A percentile compares a stretch with the other conserved stretches of the same genome.
Conservation (phyloP, 2,797 vertebrate genomes). For the Characodon lateralis region DNA sequence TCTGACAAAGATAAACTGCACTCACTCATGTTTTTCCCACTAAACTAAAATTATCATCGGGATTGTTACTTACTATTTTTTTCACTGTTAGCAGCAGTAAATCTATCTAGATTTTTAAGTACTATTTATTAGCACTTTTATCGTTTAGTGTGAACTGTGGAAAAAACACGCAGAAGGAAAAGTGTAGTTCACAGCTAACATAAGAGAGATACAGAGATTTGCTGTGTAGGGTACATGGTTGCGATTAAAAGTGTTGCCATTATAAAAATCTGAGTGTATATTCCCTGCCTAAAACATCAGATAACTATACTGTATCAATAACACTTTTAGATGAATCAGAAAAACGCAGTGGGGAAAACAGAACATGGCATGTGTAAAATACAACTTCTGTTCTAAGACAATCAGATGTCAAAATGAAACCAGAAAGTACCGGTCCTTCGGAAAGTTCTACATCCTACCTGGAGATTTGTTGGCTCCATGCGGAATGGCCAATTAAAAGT, state of each 20-base stretch:
- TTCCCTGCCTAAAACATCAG: background rate
- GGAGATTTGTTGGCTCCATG: conserved; percentile 82
- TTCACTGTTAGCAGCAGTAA: background rate
- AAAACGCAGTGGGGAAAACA: background rate
- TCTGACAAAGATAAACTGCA: background rate
- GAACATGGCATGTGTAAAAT: background rate
- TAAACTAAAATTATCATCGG: background rate
- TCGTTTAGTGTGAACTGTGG: background rate
- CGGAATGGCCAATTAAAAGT: conserved; percentile 21
- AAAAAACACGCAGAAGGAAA: background rate
- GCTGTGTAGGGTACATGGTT: background rate
- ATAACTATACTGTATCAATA: background rate
- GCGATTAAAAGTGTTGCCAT: background rate
- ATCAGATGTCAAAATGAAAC: conserved; percentile 27
- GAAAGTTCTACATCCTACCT: conserved; percentile 66
- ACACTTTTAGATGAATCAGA: conserved; percentile 2
- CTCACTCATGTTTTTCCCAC: background rate
- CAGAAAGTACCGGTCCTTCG: background rate
- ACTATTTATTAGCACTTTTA: background rate
- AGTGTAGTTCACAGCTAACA: background rate
- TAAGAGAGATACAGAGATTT: background rate
- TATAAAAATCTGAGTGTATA: background rate
- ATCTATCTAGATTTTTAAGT: background rate
- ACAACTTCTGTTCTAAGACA: background rate
- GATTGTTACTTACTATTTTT: background rate